Conservation (phyloP, 1,140 invertebrate species). For the Bombus consobrinus region DNA sequence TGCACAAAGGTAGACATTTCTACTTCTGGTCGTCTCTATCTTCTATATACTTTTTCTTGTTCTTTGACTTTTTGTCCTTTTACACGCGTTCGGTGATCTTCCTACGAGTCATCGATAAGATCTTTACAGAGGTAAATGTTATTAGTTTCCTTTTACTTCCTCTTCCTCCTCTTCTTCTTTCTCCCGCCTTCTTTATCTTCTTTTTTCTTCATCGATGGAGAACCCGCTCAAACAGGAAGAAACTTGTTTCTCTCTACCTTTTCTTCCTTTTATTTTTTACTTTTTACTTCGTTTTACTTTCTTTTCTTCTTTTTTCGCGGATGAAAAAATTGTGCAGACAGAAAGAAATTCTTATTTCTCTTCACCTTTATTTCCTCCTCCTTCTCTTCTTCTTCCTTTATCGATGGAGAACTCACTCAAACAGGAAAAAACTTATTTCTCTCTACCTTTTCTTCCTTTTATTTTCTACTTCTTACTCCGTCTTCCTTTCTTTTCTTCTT, state of each 20-base stretch:
- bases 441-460: not conserved
- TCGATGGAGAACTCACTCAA: too few species aligned
- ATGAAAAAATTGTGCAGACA: not conserved
- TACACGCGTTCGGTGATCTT: not conserved
- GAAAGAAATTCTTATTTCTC: constrained; percentile 26
- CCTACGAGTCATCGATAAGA: too few species aligned
- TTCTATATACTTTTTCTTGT: not conserved
- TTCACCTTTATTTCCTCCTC: too few species aligned
- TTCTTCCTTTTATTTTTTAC: not conserved
- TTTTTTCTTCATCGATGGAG: too few species aligned
- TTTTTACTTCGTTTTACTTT: not conserved
- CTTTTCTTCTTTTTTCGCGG: not conserved
- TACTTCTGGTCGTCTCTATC: not conserved
- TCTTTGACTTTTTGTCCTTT: too few species aligned
- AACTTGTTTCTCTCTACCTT: not conserved
- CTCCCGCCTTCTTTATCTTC: not conserved
- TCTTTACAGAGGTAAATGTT: too few species aligned
- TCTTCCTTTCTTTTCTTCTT: not conserved
- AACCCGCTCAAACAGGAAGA: too few species aligned
- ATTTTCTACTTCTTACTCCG: not conserved
- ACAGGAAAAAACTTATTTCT: too few species aligned
- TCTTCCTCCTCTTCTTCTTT: not conserved
- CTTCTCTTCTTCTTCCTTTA: not conserved
- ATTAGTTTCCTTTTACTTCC: too few species aligned
- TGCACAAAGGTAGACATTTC: not conserved